A percentile compares a stretch with the other conserved stretches of the same genome.
phyloP scores from a whole-genome alignment of 2,113 vertebrate genomes.

The Myrmophylax atrothorax region DNA sequence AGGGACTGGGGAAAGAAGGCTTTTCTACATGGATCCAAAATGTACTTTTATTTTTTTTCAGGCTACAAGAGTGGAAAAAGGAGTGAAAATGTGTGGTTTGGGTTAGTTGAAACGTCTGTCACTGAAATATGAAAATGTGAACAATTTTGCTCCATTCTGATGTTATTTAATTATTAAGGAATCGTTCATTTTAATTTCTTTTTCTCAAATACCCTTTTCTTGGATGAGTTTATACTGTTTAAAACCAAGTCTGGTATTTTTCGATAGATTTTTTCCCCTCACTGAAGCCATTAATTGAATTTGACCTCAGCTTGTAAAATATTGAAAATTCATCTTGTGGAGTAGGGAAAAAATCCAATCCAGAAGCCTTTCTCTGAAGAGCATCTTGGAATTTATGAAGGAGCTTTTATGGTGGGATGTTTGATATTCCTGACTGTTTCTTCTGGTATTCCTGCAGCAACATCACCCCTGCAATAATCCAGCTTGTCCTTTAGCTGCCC shows the following conservation, averaged over 20 bases:
- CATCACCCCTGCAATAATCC: background rate
- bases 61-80: background rate
- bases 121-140: background rate
- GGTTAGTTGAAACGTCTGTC: background rate
- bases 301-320: conserved; percentile 36
- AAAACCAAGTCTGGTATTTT: background rate
- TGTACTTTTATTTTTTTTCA: background rate
- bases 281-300: conserved; percentile 50
- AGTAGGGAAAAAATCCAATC: background rate
- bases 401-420: background rate
- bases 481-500: background rate
- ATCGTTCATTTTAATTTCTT: background rate
- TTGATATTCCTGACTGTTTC: background rate
- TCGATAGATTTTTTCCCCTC: background rate
- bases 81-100: background rate
- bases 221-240: background rate
- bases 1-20: background rate
- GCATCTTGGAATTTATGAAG: background rate
- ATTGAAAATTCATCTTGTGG: background rate
- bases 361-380: background rate
- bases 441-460: background rate
- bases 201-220: background rate
- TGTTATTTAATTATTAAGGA: background rate
- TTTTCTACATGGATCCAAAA: conserved; percentile 16
- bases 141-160: background rate